phyloP scores from a whole-genome alignment of 2,797 vertebrate species.

The Propithecus deckenii region DNA sequence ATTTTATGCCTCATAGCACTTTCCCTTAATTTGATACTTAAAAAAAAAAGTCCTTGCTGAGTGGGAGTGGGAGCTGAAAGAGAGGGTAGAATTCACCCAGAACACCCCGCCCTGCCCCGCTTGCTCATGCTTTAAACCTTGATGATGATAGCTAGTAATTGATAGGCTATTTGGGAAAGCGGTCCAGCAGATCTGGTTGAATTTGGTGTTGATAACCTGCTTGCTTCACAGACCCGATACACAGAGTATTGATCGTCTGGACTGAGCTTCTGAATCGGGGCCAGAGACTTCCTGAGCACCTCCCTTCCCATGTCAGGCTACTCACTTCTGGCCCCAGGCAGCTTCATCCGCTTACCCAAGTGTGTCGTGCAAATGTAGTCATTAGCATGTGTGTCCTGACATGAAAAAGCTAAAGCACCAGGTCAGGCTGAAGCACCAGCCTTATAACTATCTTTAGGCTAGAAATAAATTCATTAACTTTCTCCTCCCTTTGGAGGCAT shows the following conservation, averaged over 20 bases:
- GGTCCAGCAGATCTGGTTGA: neutral
- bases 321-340: no score
- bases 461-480: neutral
- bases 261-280: neutral
- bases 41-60: neutral
- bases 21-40: neutral
- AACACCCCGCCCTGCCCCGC: neutral
- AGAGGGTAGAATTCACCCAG: neutral
- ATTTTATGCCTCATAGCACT: neutral
- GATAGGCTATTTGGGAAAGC: neutral
- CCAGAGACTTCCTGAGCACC: neutral
- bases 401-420: neutral
- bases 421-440: neutral
- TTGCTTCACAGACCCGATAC: neutral
- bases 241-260: neutral
- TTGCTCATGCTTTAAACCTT: neutral
- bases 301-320: neutral
- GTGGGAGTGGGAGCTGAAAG: neutral
- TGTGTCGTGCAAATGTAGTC: neutral
- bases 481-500: neutral
- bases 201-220: neutral
- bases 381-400: neutral
- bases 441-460: neutral
- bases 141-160: neutral
- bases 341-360: no score